Evolutionary conservation across 2,888 invertebrate species (phyloP).

Genomic region (Phengaris arion): DNA sequence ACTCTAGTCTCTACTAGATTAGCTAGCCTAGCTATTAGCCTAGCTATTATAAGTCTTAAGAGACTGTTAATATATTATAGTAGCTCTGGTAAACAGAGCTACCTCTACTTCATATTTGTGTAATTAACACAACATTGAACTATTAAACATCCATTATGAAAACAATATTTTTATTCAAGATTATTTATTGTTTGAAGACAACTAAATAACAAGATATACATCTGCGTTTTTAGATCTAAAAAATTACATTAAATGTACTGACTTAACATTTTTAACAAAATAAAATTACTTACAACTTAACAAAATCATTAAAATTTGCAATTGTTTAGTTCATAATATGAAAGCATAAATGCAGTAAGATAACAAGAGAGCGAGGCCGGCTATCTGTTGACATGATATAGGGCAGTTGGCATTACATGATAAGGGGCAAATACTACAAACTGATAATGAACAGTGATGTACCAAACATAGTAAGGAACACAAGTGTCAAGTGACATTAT

Average conservation of each 20-base stretch:
- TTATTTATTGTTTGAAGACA: slow-evolving; percentile 20
- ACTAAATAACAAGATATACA: slow-evolving; percentile 23
- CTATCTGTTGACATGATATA: slow-evolving; percentile 18
- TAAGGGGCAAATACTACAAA: slow-evolving; percentile 31
- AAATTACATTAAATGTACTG: slow-evolving; percentile 26
- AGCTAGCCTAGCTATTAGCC: no score
- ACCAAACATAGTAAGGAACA: slow-evolving; percentile 13
- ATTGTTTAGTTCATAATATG: slow-evolving; percentile 8
- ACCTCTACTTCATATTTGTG: no score
- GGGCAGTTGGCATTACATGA: slow-evolving; percentile 18
- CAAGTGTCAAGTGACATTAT: slow-evolving; percentile 2
- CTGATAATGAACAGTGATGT: slow-evolving; percentile 27
- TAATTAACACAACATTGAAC: no score
- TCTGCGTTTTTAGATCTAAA: neutral
- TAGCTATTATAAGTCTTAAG: no score
- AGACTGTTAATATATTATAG: no score
- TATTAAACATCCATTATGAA: neutral
- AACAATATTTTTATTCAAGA: slow-evolving; percentile 1
- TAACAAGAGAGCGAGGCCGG: slow-evolving; percentile 29
- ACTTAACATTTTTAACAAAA: slow-evolving; percentile 23
- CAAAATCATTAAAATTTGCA: slow-evolving; percentile 12
- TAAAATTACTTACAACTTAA: slow-evolving; percentile 21
- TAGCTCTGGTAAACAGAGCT: no score
- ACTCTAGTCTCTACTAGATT: no score
- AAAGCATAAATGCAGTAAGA: slow-evolving; percentile 31